Conservation (phyloP, 1,140 invertebrate genomes). For the Anthonomus grandis region DNA sequence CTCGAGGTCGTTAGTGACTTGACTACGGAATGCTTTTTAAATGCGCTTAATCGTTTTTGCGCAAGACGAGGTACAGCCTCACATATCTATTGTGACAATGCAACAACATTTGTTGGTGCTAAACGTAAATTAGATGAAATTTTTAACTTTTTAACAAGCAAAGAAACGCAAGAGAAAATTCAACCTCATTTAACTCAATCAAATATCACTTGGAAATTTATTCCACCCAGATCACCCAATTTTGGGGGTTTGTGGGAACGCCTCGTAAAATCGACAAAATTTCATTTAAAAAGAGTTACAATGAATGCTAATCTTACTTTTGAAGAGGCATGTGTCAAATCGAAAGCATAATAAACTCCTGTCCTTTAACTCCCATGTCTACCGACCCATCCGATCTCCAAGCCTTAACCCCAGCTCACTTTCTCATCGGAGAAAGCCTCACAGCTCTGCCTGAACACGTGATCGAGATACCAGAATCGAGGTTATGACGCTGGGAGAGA, state of each 20-base stretch:
- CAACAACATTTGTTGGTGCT: conserved; percentile 19
- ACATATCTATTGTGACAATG: conserved; percentile 26
- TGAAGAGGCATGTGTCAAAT: conserved; percentile 8
- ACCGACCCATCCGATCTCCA: too few relatives aligned
- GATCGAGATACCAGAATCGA: too few relatives aligned
- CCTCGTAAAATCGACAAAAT: not conserved
- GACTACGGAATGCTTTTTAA: not conserved
- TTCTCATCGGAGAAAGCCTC: too few relatives aligned
- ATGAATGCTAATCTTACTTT: not conserved
- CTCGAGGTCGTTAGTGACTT: not conserved
- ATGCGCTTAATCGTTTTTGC: conserved; percentile 4
- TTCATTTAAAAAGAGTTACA: conserved; percentile 26
- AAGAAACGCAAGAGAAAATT: not conserved
- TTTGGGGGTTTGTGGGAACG: conserved; percentile 31
- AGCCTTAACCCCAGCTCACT: too few relatives aligned
- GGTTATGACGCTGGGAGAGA: too few relatives aligned
- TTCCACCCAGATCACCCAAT: conserved; percentile 22
- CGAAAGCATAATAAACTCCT: too few relatives aligned
- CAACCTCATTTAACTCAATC: not conserved
- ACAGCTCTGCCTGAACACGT: too few relatives aligned
- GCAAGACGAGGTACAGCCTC: conserved; percentile 1
- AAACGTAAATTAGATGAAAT: conserved; percentile 13
- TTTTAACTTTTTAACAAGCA: not conserved
- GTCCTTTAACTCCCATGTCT: too few relatives aligned
- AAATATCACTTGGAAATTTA: conserved; percentile 32